Evolutionary conservation across 1,140 invertebrate genomes (phyloP).

Genomic region (Euborellia annulipes): DNA sequence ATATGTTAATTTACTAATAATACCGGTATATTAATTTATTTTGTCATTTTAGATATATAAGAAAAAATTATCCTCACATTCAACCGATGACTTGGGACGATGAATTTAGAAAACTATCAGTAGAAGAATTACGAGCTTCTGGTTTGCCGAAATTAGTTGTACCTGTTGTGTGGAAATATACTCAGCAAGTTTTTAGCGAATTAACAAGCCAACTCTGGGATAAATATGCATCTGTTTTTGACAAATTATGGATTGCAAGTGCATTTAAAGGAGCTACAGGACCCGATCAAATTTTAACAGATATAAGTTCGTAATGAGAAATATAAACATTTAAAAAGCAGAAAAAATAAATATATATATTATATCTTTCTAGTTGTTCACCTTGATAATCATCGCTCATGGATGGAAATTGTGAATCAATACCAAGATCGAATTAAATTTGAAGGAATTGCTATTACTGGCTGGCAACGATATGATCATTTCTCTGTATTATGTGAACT

Average conservation of each 20-base stretch:
- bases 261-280: slow-evolving; percentile 40
- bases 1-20: not conserved
- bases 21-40: not conserved
- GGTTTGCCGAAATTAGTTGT: slow-evolving; percentile 29
- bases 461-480: slow-evolving; percentile 39
- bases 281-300: slow-evolving; percentile 25
- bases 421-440: slow-evolving; percentile 13
- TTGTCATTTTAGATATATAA: slow-evolving; percentile 4
- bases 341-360: no score
- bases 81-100: slow-evolving; percentile 42
- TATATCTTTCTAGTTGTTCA: slow-evolving; percentile 11
- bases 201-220: slow-evolving; percentile 28
- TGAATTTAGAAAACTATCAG: slow-evolving; percentile 32
- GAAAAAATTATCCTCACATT: slow-evolving; percentile 21
- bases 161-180: slow-evolving; percentile 34
- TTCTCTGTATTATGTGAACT: slow-evolving; percentile 48
- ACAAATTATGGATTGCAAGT: slow-evolving; percentile 38
- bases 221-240: slow-evolving; percentile 34
- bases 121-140: slow-evolving; percentile 14
- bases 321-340: no score
- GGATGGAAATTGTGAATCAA: slow-evolving; percentile 14
- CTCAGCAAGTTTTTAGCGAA: slow-evolving; percentile 29
- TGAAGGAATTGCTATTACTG: slow-evolving; percentile 18
- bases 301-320: slow-evolving; percentile 15
- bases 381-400: slow-evolving; percentile 19